Conservation (phyloP, 2,797 vertebrate genomes). For the Rhincodon typus region DNA sequence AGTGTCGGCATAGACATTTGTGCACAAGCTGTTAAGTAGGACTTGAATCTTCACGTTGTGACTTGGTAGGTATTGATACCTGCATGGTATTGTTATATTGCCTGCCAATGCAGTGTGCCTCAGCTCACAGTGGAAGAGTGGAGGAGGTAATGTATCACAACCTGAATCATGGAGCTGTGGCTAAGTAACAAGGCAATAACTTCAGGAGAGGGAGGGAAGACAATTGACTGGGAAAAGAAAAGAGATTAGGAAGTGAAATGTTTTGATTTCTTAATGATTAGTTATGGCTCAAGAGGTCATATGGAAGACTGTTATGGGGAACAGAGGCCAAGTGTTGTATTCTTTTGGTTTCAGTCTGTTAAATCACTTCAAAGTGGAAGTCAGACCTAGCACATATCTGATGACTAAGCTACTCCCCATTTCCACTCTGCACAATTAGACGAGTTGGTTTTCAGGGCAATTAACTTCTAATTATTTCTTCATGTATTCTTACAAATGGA, state of each 20-base stretch:
- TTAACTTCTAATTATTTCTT: constrained; percentile 19
- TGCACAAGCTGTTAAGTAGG: not conserved
- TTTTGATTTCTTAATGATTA: not conserved
- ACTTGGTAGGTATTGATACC: not conserved
- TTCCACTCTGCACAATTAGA: not conserved
- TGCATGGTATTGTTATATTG: not conserved
- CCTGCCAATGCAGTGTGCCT: not conserved
- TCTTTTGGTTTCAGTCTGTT: not conserved
- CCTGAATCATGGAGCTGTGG: not conserved
- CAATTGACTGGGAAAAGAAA: not conserved
- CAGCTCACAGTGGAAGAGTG: not conserved
- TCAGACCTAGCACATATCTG: not conserved
- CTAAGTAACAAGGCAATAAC: not conserved
- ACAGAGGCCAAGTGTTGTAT: not conserved
- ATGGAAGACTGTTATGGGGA: not conserved
- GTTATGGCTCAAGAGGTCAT: not conserved
- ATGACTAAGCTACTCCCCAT: not conserved
- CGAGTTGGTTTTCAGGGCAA: not conserved
- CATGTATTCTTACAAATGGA: not conserved
- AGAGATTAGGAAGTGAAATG: not conserved
- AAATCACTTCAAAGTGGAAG: not conserved
- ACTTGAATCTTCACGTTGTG: not conserved
- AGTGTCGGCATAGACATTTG: not conserved
- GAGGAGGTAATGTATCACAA: not conserved
- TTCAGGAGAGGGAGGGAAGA: not conserved